Conservation (phyloP, 1,140 invertebrate genomes). For the Teleopsis dalmanni region DNA sequence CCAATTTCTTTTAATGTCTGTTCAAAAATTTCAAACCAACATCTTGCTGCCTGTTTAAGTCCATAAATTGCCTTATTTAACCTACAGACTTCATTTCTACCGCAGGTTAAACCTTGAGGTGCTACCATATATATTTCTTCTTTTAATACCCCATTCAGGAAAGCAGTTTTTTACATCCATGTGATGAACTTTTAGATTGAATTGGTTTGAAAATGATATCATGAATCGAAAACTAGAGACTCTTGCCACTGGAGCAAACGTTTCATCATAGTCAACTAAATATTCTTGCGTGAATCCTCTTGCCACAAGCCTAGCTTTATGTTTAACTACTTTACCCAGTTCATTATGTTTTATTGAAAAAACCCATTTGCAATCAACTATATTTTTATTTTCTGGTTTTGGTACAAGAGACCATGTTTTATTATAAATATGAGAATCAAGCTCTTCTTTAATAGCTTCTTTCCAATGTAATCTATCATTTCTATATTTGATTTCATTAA, state of each 20-base stretch:
- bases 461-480: conserved; percentile 32
- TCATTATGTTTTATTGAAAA: conserved; percentile 33
- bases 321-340: conserved; percentile 29
- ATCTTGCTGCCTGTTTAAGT: conserved; percentile 41
- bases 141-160: conserved; percentile 11
- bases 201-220: conserved; percentile 43
- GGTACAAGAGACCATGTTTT: conserved; percentile 42
- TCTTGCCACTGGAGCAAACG: conserved; percentile 1
- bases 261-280: conserved; percentile 9
- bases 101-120: conserved; percentile 31
- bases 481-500: conserved; percentile 30
- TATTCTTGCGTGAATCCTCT: conserved; percentile 39
- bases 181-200: conserved; percentile 40
- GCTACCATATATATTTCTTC: conserved; percentile 16
- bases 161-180: conserved; percentile 9
- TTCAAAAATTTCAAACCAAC: conserved; percentile 31
- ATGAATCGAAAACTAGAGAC: conserved; percentile 34
- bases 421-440: conserved; percentile 36
- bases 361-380: conserved; percentile 40
- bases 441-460: conserved; percentile 36
- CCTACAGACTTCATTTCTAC: conserved; percentile 24
- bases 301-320: conserved; percentile 45
- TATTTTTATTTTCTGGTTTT: conserved; percentile 39
- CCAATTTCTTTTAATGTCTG: conserved; percentile 20
- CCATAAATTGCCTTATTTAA: conserved; percentile 44